phyloP scores from a whole-genome alignment of 2,888 invertebrate species.

The Labia minor region DNA sequence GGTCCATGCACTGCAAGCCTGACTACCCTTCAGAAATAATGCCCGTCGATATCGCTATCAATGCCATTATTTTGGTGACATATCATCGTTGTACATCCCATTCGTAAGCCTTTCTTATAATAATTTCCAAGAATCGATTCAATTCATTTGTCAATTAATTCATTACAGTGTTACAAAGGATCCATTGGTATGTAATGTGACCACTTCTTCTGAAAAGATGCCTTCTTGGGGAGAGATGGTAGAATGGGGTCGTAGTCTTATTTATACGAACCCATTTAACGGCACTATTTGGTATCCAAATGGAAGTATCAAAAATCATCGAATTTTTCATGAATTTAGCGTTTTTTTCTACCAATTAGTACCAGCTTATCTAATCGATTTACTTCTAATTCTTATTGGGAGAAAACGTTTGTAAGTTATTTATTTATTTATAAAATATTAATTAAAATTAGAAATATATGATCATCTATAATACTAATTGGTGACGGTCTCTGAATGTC shows the following conservation, averaged over 20 bases:
- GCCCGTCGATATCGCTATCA: conserved; percentile 32
- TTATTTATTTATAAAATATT: too few relatives aligned
- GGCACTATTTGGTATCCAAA: conserved; percentile 35
- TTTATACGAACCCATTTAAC: conserved; percentile 37
- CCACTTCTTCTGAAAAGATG: conserved; percentile 44
- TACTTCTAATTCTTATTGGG: conserved; percentile 29
- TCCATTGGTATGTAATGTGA: conserved; percentile 44
- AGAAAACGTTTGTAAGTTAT: conserved; percentile 25
- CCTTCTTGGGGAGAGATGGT: conserved; percentile 45
- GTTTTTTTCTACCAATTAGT: conserved; percentile 41
- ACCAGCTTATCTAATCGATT: conserved; percentile 42
- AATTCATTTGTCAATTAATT: too few relatives aligned
- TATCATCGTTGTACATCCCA: background rate
- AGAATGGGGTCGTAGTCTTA: conserved; percentile 32
- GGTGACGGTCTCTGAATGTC: too few relatives aligned
- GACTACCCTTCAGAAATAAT: conserved; percentile 27
- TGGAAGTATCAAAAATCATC: conserved; percentile 30
- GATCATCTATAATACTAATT: too few relatives aligned
- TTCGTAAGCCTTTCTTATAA: too few relatives aligned
- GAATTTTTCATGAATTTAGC: conserved; percentile 37
- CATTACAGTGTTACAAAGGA: conserved; percentile 3
- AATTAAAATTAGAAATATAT: too few relatives aligned
- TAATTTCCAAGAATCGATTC: too few relatives aligned
- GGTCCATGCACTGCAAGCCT: conserved; percentile 34
- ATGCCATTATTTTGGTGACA: conserved; percentile 33